Conservation (phyloP, 2,888 invertebrate species). For the Cacoxenus indagator region DNA sequence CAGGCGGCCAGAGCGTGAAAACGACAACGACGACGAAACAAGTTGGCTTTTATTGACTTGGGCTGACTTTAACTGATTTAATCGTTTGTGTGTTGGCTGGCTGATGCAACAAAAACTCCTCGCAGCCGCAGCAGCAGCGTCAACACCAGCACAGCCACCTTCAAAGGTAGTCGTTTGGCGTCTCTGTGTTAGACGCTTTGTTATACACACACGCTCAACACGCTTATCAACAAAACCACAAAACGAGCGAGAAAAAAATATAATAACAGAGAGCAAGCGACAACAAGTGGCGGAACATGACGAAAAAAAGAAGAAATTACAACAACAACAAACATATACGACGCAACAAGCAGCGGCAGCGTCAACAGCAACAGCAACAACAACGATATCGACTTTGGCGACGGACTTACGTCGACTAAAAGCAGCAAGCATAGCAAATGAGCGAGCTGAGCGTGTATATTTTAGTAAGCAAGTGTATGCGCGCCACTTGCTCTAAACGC, state of each 20-base stretch:
- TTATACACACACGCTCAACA: neutral
- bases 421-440: neutral
- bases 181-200: neutral
- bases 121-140: neutral
- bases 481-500: neutral
- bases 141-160: neutral
- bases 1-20: slow-evolving; percentile 24
- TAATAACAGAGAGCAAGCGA: neutral
- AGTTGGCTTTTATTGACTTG: slow-evolving; percentile 7
- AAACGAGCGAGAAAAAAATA: slow-evolving; percentile 1
- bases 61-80: neutral
- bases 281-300: slow-evolving; percentile 16
- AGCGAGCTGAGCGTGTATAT: slow-evolving; percentile 1
- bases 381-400: slow-evolving; percentile 25
- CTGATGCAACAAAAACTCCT: slow-evolving; percentile 59
- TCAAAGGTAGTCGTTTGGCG: neutral
- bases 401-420: slow-evolving; percentile 14
- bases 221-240: slow-evolving; percentile 19
- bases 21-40: slow-evolving; percentile 2
- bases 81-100: slow-evolving; percentile 40
- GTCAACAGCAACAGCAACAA: slow-evolving; percentile 2
- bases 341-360: slow-evolving; percentile 18
- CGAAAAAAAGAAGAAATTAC: neutral
- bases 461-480: neutral
- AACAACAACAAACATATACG: slow-evolving; percentile 4